Evolutionary conservation across 2,888 invertebrate species (phyloP).

Genomic region (Tolmerus cingulatus): DNA sequence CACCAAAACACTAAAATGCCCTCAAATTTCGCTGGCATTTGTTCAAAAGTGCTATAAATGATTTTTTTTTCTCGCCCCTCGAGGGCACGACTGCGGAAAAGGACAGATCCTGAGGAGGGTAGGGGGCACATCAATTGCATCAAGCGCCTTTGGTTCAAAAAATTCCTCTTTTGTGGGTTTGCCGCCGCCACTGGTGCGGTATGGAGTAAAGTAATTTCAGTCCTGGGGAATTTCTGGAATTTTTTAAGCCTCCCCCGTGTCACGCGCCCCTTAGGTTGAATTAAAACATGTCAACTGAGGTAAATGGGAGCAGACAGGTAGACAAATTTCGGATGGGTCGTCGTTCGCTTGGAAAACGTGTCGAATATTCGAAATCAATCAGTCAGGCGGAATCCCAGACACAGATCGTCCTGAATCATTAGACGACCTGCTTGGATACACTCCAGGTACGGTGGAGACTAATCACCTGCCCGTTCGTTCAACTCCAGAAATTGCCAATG

Average conservation of each 20-base stretch:
- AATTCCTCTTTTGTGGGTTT: neutral
- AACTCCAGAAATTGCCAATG: neutral
- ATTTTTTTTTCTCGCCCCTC: neutral
- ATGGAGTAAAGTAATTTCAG: neutral
- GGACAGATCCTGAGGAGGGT: neutral
- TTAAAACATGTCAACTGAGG: neutral
- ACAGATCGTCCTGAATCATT: neutral
- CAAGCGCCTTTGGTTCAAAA: neutral
- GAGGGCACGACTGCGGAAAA: neutral
- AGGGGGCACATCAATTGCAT: neutral
- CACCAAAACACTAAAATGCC: constrained; percentile 10
- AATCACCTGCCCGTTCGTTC: neutral
- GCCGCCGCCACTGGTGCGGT: neutral
- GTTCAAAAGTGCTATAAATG: constrained; percentile 29
- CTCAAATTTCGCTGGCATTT: constrained; percentile 11
- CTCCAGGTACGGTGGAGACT: neutral
- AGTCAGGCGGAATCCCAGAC: neutral
- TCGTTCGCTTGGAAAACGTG: neutral
- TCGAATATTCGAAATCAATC: neutral
- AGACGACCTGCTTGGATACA: neutral
- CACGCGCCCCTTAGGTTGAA: neutral
- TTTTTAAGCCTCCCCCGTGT: neutral
- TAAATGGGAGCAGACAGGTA: neutral
- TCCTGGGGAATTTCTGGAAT: neutral
- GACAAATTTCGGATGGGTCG: neutral